Conservation (phyloP, 2,113 vertebrate genomes). For the Oplegnathus fasciatus region DNA sequence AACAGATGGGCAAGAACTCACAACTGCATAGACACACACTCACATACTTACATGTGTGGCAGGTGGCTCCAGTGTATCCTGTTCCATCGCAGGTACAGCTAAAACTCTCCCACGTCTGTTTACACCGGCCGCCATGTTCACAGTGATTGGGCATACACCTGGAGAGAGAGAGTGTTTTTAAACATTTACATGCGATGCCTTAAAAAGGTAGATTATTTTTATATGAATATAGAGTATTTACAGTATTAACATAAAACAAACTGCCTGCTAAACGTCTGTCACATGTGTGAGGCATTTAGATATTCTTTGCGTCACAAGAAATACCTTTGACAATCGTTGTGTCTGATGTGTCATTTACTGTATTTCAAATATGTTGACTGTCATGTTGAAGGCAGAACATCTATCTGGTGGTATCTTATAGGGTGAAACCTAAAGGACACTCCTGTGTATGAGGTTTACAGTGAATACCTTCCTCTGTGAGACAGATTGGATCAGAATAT, state of each 20-base stretch:
- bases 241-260: not conserved
- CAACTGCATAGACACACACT: not conserved
- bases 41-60: slow-evolving; percentile 93
- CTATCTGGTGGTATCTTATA: not conserved
- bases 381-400: not conserved
- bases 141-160: slow-evolving; percentile 99
- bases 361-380: not conserved
- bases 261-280: not conserved
- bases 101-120: slow-evolving; percentile 97
- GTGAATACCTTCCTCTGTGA: too few species aligned
- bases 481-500: not conserved
- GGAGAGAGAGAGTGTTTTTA: slow-evolving; percentile 41
- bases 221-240: not conserved
- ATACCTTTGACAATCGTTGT: not conserved
- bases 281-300: not conserved
- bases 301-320: not conserved
- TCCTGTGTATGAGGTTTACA: too few species aligned
- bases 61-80: slow-evolving; percentile 95
- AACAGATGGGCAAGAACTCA: not conserved
- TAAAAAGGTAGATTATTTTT: too few species aligned
- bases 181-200: not conserved
- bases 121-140: slow-evolving; percentile 94
- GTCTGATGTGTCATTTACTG: not conserved
- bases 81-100: slow-evolving; percentile 95
- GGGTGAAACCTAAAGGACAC: not conserved